Percentiles rank a stretch among this genome's conserved stretches.
Conservation (phyloP, 2,888 invertebrate species). For the Lucinisca nassula region DNA sequence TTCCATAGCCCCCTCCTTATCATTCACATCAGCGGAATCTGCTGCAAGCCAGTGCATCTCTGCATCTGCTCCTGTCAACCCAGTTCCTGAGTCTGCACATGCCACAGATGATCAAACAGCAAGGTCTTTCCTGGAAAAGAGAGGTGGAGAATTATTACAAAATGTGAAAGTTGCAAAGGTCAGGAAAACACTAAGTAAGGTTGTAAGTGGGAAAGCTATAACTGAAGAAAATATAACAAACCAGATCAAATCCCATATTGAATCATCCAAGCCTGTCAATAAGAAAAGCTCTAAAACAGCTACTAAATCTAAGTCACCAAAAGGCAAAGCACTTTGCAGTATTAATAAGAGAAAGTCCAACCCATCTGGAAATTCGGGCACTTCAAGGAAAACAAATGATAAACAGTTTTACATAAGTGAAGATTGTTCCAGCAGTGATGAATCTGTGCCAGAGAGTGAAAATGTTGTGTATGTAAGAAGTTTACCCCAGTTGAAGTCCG, state of each 20-base stretch:
- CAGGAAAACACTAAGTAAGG: background rate
- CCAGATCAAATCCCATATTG: background rate
- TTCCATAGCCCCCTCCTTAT: background rate
- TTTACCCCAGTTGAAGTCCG: background rate
- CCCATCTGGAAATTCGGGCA: background rate
- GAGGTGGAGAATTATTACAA: background rate
- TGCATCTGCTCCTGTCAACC: background rate
- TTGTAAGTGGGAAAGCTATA: slow-evolving; percentile 1
- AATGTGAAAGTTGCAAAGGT: background rate
- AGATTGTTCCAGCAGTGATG: background rate
- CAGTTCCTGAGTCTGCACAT: background rate
- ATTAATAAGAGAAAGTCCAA: background rate
- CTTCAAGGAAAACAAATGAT: background rate
- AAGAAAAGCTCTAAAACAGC: background rate
- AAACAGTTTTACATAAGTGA: background rate
- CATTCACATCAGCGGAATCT: background rate
- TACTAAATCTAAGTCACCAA: background rate
- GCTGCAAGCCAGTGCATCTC: background rate
- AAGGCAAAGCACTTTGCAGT: background rate
- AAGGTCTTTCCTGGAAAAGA: background rate
- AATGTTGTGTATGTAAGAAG: background rate
- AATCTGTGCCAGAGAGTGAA: background rate
- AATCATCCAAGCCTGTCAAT: background rate
- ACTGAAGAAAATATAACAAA: background rate
- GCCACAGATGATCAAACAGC: background rate